Conservation (phyloP, 2,888 invertebrate species). For the Rhingia campestris region DNA sequence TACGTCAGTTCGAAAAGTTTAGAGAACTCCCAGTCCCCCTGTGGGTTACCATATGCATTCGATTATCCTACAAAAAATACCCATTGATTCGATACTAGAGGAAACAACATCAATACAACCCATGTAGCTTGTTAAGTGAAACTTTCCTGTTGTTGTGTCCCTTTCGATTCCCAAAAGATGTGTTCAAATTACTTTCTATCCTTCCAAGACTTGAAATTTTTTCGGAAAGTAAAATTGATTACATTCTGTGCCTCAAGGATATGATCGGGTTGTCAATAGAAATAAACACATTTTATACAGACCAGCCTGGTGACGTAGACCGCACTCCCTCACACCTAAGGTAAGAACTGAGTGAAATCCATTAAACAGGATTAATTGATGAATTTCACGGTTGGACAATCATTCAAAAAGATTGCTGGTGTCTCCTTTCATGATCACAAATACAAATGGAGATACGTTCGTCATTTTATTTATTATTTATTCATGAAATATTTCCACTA, state of each 20-base stretch:
- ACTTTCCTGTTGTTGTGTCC: conserved; percentile 6
- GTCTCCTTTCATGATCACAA: background rate
- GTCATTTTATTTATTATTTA: conserved; percentile 10
- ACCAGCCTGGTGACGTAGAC: background rate
- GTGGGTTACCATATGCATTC: conserved; percentile 14
- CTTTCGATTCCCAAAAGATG: conserved; percentile 59
- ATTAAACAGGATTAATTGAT: conserved; percentile 47
- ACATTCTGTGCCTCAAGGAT: conserved; percentile 30
- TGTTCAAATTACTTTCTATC: conserved; percentile 21
- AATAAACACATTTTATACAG: background rate
- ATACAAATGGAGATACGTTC: background rate
- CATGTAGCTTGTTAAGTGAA: conserved; percentile 24
- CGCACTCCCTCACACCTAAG: background rate
- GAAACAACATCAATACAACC: conserved; percentile 7
- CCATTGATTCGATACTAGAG: conserved; percentile 1
- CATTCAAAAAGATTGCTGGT: conserved; percentile 8
- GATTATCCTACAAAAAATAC: conserved; percentile 25
- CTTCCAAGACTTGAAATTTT: conserved; percentile 24
- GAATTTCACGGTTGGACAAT: conserved; percentile 30
- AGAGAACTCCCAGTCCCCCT: background rate
- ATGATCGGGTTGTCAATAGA: conserved; percentile 17
- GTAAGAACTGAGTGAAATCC: background rate
- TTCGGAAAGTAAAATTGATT: conserved; percentile 57
- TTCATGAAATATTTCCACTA: conserved; percentile 19
- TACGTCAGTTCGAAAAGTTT: background rate